Evolutionary conservation across 1,140 invertebrate genomes (phyloP), one percentile per base, ranked within the genome.

Genomic region (Drosophila gunungcola): DNA sequence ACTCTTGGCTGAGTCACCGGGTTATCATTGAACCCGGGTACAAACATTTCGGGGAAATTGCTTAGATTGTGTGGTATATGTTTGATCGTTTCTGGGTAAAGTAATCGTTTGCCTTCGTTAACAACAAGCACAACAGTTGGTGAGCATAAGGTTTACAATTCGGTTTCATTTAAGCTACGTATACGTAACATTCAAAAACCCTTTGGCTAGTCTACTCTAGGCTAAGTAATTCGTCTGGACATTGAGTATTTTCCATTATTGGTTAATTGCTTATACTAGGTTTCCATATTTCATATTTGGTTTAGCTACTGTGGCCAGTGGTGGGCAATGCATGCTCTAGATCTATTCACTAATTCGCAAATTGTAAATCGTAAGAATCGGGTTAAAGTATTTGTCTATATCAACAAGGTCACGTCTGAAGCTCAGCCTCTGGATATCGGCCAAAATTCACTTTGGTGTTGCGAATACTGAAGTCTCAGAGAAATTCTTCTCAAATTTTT

Each of bases 91-190:
- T 27, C 55, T 51, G 60, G 42, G 52, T 78, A 67, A 69, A 65
- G 78, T 78, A 85, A 75, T 70, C 72, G 61, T 57, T 62, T 75
- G 68, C 75, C 73, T 61, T 65, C 43, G 61, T 63, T 63, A 64
- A 73, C 62, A 80, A 85, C 78, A 88, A 86, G 84, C 84, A 84
- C 85, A 80, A 89, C 80, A 89, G 83, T 80, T 84, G 84, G 84
- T 89, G 84, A 89, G 84, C 84, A 89, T 89, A 89, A 89, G 84
- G 84, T 89, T 89, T 89, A 89, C 84, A 89, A 89, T 74, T 80
- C 46, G 36, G 51, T 70, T 56, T 46, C 38, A 9, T 45, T 56
- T 51, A 76, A 34, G 51, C 72, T 70, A 76, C 27, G 43, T 56
- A 45, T 74, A 64, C 58, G 60, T 63, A 60, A 73, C 75, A 57